Conservation (phyloP, 2,113 vertebrate species). For the Vulpes ferrilata region DNA sequence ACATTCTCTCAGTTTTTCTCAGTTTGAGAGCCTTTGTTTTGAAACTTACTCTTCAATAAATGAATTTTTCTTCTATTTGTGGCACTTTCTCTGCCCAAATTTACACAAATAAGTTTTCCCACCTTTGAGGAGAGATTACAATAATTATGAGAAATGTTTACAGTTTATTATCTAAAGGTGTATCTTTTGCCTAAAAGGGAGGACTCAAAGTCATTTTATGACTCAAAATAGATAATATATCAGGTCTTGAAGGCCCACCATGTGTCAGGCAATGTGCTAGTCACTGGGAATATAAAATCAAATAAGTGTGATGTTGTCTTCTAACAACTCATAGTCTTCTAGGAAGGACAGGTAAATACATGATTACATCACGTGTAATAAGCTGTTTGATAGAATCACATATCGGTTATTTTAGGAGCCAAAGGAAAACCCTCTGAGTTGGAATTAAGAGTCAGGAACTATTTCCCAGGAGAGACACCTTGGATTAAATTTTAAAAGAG, state of each 20-base stretch:
- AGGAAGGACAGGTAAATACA: neutral
- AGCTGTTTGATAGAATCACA: neutral
- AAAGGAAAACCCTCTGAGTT: neutral
- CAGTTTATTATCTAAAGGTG: slow-evolving; percentile 23
- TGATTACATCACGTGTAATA: neutral
- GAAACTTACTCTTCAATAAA: neutral
- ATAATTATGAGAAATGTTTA: neutral
- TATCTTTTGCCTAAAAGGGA: neutral
- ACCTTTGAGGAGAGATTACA: neutral
- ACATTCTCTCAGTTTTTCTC: neutral
- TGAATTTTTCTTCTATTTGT: neutral
- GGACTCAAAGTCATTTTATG: neutral
- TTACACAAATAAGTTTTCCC: neutral
- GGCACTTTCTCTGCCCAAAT: slow-evolving; percentile 13
- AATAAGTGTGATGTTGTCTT: neutral
- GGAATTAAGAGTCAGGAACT: slow-evolving; percentile 1
- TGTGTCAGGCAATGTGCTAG: neutral
- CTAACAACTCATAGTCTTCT: neutral
- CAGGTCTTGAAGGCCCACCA: neutral
- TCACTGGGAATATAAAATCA: neutral
- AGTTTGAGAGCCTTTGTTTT: slow-evolving; percentile 49
- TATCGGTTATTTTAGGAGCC: neutral
- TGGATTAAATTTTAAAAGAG: slow-evolving; percentile 55
- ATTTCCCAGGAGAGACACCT: neutral
- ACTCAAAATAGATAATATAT: neutral